These are phyloP conservation scores for Uloborus diversus DNA, from an alignment of 1,140 invertebrate genomes.

Conservation along the genomic window DNA sequence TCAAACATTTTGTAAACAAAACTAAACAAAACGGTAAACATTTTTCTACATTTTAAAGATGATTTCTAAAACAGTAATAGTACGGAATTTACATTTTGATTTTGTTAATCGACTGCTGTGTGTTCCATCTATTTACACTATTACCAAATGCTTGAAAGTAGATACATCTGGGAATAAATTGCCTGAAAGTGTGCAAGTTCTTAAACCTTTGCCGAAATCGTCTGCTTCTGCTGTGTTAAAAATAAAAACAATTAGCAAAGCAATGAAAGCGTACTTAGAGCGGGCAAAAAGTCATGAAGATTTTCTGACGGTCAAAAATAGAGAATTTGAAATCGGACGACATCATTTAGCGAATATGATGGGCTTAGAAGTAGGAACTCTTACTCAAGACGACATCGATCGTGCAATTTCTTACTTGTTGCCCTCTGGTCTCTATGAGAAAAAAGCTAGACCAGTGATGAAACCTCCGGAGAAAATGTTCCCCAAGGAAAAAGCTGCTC, in stretches of 20 bases:
- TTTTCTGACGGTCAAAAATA: constrained; percentile 83
- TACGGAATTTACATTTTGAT: no score
- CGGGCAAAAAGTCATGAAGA: constrained; percentile 81
- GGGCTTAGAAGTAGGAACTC: constrained; percentile 87
- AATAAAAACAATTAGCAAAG: constrained; percentile 73
- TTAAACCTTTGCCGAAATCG: not conserved
- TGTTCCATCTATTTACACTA: no score
- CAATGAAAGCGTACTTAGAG: constrained; percentile 88
- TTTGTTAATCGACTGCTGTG: no score
- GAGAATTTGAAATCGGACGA: constrained; percentile 90
- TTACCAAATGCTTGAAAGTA: no score
- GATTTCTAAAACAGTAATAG: no score
- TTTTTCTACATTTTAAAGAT: no score
- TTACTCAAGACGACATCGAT: constrained; percentile 88
- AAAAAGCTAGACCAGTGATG: constrained; percentile 84
- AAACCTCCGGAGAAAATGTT: constrained; percentile 85
- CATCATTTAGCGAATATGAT: constrained; percentile 98
- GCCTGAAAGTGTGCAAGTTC: not conserved
- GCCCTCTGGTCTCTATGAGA: constrained; percentile 87
- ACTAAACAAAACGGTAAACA: no score
- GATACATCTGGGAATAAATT: not conserved
- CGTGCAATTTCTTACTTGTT: constrained; percentile 89
- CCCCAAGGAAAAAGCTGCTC: constrained; percentile 76
- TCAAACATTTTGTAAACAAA: no score
- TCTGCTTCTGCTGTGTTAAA: constrained; percentile 17